Base-by-base conservation (phyloP, 2,797 vertebrate species). In the Harpagifer antarcticus region DNA sequence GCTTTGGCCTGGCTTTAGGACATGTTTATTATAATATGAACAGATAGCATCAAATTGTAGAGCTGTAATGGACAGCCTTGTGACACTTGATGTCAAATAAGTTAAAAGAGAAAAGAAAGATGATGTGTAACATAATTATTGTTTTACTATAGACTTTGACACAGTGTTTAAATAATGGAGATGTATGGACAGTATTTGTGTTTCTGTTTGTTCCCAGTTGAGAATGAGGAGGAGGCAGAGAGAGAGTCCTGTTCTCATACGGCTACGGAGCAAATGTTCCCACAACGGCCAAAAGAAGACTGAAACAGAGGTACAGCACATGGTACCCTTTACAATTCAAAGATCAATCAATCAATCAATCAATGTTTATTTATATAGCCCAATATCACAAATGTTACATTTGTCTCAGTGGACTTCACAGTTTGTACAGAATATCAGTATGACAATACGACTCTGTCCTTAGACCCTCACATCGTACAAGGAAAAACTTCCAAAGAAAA, bases 241-340 rank as follows among this genome's bases (percentile, higher is more conserved):
- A n/a, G n/a, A 96, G 98, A 76, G 95, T 99, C 82, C 94, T 99
- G 57, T 99, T 98, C 89, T 98, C 98, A 0, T 99, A 98, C 14
- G 98, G 98, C 15, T 99, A 99, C 12, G 98, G 98, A 68, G 98
- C 98, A 70, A 99, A 99, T 64, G 96, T 99, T 89, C 98, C 98
- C 72, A 99, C 98, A 64, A 98, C 98, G 11, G 97, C 98, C 76
- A 99, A 96, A 90, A 95, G 98, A 74, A 93, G 97, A 79, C 92
- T 99, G 7, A 97, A 98, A 76, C 98, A 99, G 90, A 99, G 98
- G 98, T 99, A 93, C 87, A 65, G 44, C 45, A 42, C 49, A 44
- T 17, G 14, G 61, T 9, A n/a, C 33, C 2, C 4, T n/a, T 31
- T 9, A 74, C 10, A 42, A 65, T 19, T 73, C 12, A 58, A 31